phyloP scores from a whole-genome alignment of 2,888 invertebrate species.

The Ophion ventricosus region DNA sequence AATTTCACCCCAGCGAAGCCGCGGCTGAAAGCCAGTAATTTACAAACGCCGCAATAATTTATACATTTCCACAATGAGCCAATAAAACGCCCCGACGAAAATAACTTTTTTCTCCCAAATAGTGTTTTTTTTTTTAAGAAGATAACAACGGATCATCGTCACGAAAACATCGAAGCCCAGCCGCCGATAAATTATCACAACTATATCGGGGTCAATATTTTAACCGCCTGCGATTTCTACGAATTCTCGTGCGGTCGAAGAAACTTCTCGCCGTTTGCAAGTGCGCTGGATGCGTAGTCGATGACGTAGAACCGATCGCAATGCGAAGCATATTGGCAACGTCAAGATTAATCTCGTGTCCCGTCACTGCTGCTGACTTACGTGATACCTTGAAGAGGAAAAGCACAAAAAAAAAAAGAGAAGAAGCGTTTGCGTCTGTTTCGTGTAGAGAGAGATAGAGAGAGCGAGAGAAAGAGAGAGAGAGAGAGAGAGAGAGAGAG shows the following conservation, averaged over 20 bases:
- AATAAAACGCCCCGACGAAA: background rate
- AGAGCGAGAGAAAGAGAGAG: background rate
- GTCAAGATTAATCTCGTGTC: conserved; percentile 67
- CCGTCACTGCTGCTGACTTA: conserved; percentile 50
- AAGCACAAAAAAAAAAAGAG: conserved; percentile 10
- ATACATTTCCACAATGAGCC: background rate
- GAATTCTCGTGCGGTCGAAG: conserved; percentile 39
- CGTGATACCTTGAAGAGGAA: conserved; percentile 49
- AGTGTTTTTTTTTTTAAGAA: background rate
- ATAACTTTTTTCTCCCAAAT: background rate
- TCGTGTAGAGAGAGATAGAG: conserved; percentile 55
- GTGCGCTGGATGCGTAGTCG: conserved; percentile 36
- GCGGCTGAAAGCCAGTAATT: too few species aligned
- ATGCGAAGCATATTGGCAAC: conserved; percentile 63
- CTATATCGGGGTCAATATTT: conserved; percentile 33
- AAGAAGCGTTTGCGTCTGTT: conserved; percentile 56
- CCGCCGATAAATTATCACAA: conserved; percentile 42
- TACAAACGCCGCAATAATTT: too few species aligned
- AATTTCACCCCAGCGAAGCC: too few species aligned
- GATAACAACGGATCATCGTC: background rate
- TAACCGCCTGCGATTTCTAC: conserved; percentile 50
- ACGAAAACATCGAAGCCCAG: background rate
- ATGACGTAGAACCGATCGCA: conserved; percentile 61
- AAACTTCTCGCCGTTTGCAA: conserved; percentile 21
- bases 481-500: background rate